Base-by-base conservation (phyloP, 2,113 vertebrate species). In the Chionodraco myersi region DNA sequence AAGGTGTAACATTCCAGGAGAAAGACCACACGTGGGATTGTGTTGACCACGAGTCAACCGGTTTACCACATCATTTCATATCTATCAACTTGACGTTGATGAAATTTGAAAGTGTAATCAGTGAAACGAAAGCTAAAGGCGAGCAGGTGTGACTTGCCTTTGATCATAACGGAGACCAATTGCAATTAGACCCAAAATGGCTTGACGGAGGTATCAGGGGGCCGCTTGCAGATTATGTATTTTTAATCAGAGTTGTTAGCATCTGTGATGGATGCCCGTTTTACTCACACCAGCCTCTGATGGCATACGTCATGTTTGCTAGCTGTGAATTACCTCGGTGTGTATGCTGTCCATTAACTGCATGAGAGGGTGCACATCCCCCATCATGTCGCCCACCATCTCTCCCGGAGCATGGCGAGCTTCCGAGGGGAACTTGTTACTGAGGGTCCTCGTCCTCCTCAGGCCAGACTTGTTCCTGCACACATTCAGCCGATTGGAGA, bases 171-270 rank as follows among this genome's bases (percentile, higher is more conserved):
- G 81, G 91, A 92, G 90, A 94, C 94, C 93, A 90, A 92, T 92
- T 92, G 91, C 94, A 95, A 94, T 95, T 95, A 95, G 88, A 85
- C 84, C 92, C 90, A 90, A 92, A 94, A 93, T 90, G 90, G 93
- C 90, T 90, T 85, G 83, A 86, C 89, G 87, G 89, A 68, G 72
- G 89, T 89, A 94, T 91, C 91, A 77, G 91, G 92, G 91, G 93
- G 91, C 88, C 67, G 92, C 88, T 91, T 90, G 89, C 91, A 93
- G 91, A 94, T 92, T 94, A 94, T 94, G 93, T 94, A 94, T 94
- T 95, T 95, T 95, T 95, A 95, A 95, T 95, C 93, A 94, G 92
- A 94, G 92, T 93, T 93, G 93, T 95, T 94, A 94, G 93, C 94
- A 91, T 92, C 93, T 90, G 90, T 94, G 93, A 95, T 91, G 89